Percentiles rank a stretch among this genome's conserved stretches.
Conservation (phyloP, 1,140 invertebrate species). For the fruit fly (Drosophila melanogaster) region DNA sequence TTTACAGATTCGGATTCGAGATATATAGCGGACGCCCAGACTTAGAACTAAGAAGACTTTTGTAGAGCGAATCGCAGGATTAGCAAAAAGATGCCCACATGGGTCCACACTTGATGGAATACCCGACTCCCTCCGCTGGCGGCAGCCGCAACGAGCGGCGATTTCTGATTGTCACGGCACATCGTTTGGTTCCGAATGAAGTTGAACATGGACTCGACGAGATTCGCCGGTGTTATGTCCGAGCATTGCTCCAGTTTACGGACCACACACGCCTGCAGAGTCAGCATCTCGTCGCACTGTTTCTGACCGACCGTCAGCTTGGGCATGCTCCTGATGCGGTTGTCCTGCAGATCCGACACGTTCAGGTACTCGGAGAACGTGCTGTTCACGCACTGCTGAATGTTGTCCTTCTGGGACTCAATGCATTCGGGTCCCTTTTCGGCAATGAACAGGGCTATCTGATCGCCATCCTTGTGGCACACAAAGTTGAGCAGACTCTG, state of each 20-base stretch:
- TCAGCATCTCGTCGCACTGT: conserved; percentile 85
- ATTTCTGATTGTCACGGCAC: conserved; percentile 66
- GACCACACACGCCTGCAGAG: conserved; percentile 88
- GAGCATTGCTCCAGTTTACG: conserved; percentile 88
- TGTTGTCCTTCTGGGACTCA: conserved; percentile 86
- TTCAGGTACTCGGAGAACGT: conserved; percentile 86
- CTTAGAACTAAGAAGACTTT: conserved; percentile 38
- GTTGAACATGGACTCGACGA: conserved; percentile 91
- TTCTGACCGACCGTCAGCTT: conserved; percentile 72
- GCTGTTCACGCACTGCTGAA: conserved; percentile 88
- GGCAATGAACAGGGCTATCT: conserved; percentile 92
- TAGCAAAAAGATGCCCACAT: conserved; percentile 2
- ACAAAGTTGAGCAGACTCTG: conserved; percentile 89
- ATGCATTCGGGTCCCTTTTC: conserved; percentile 91
- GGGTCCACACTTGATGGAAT: neutral
- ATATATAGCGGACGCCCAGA: neutral
- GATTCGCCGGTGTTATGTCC: conserved; percentile 91
- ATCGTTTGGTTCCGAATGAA: conserved; percentile 85
- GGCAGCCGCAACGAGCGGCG: conserved; percentile 28
- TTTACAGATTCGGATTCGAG: neutral
- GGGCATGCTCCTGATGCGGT: conserved; percentile 65
- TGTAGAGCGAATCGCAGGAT: conserved; percentile 1
- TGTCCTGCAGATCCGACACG: conserved; percentile 71
- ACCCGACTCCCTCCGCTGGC: conserved; percentile 6
- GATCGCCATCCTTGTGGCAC: conserved; percentile 92